These are phyloP conservation scores for Austrolebias charrua DNA, from an alignment of 2,797 vertebrate genomes.

Conservation along the genomic window DNA sequence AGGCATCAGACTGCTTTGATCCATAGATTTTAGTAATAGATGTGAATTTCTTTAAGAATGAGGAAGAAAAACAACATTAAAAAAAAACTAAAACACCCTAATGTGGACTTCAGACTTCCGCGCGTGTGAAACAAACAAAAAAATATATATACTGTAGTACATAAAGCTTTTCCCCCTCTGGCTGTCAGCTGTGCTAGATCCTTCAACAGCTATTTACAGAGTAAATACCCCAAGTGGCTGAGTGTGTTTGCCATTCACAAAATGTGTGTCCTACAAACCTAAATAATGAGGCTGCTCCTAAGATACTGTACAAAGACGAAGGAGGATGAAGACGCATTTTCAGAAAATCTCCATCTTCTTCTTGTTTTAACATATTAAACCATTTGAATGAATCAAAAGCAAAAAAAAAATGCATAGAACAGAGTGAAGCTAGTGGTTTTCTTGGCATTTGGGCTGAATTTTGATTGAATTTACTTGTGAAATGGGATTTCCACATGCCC, in stretches of 20 bases:
- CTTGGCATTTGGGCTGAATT: too few species aligned
- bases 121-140: constrained; percentile 5
- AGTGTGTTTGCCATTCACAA: constrained; percentile 34
- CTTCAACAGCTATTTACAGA: constrained; percentile 32
- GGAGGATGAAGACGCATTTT: neutral
- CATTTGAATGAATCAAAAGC: too few species aligned
- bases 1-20: constrained; percentile 11
- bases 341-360: too few species aligned
- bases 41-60: neutral
- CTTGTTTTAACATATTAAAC: too few species aligned
- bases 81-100: neutral
- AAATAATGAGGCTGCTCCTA: constrained; percentile 4
- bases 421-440: too few species aligned
- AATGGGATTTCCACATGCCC: too few species aligned
- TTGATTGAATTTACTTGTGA: too few species aligned
- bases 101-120: constrained; percentile 6
- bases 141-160: constrained; percentile 1
- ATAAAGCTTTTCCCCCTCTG: constrained; percentile 5
- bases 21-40: neutral
- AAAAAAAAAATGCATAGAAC: too few species aligned
- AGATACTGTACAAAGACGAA: too few species aligned
- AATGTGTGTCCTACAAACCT: constrained; percentile 41
- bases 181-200: constrained; percentile 28
- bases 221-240: constrained; percentile 18
- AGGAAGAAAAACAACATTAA: neutral